phyloP scores from a whole-genome alignment of 2,797 vertebrate genomes.

The Acrocephalus scirpaceus region DNA sequence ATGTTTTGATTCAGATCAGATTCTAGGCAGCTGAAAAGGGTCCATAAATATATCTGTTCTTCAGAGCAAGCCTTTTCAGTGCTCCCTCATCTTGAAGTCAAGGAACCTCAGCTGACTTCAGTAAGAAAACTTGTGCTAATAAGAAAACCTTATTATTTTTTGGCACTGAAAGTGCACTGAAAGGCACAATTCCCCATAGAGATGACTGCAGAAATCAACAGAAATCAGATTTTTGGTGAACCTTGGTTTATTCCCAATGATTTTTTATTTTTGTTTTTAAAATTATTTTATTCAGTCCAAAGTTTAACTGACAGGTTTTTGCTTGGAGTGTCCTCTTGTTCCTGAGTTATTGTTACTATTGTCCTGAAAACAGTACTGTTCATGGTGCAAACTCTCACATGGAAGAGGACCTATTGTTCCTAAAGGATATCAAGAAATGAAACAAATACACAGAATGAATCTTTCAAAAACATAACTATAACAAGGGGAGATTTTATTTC shows the following conservation, averaged over 20 bases:
- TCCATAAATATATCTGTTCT: slow-evolving; percentile 20
- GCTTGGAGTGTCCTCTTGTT: neutral
- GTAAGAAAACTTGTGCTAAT: neutral
- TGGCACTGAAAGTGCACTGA: neutral
- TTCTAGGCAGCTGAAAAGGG: slow-evolving; percentile 22
- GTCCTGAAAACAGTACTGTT: neutral
- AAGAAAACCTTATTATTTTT: neutral
- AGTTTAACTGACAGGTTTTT: neutral
- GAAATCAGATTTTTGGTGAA: neutral
- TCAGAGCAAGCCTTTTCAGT: neutral
- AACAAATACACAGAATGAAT: neutral
- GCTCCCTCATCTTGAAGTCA: neutral
- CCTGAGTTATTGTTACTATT: neutral
- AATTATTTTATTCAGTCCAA: neutral
- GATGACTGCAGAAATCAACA: neutral
- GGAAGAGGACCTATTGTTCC: neutral
- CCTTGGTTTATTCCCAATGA: neutral
- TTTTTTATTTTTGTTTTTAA: neutral
- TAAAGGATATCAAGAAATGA: neutral
- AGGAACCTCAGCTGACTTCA: neutral
- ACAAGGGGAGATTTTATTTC: neutral
- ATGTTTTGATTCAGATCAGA: slow-evolving; percentile 38
- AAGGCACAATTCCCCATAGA: neutral
- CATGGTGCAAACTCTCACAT: neutral
- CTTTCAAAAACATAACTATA: neutral